Evolutionary conservation across 2,888 invertebrate genomes (phyloP).

Genomic region (Arge pagana): DNA sequence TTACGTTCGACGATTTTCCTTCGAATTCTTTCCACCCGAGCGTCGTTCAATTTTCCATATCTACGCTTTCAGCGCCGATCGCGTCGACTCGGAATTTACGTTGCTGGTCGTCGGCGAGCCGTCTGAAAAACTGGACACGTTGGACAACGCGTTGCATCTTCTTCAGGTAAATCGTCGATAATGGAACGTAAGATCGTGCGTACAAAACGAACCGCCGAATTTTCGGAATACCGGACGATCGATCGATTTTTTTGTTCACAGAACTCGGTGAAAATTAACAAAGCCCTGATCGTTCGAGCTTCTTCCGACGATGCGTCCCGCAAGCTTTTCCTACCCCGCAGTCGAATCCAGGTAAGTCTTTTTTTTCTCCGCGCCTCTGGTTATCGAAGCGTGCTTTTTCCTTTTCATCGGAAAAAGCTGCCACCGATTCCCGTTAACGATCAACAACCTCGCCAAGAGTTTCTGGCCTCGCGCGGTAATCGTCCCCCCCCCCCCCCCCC

Average conservation of each 20-base stretch:
- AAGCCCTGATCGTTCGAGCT: constrained; percentile 44
- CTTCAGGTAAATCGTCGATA: constrained; percentile 52
- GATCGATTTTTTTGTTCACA: constrained; percentile 31
- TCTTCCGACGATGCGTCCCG: constrained; percentile 36
- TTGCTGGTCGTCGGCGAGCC: constrained; percentile 60
- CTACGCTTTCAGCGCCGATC: constrained; percentile 59
- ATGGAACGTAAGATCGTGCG: background rate
- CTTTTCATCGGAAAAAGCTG: too few species aligned
- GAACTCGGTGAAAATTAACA: constrained; percentile 46
- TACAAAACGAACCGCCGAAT: background rate
- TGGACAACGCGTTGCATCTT: constrained; percentile 61
- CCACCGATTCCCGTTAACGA: too few species aligned
- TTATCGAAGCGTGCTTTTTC: too few species aligned
- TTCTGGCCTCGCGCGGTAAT: constrained; percentile 19
- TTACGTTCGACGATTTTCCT: background rate
- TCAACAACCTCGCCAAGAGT: constrained; percentile 28
- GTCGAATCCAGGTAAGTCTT: constrained; percentile 47
- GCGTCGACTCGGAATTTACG: constrained; percentile 59
- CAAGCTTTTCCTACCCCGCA: constrained; percentile 47
- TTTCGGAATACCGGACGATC: background rate
- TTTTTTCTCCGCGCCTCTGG: constrained; percentile 7
- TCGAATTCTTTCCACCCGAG: background rate
- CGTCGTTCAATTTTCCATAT: too few species aligned
- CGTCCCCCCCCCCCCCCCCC: background rate
- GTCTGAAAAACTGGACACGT: constrained; percentile 58